A percentile compares a stretch with the other conserved stretches of the same genome.
Evolutionary conservation across 2,888 invertebrate genomes (phyloP).

Genomic region (Agriopis marginaria): DNA sequence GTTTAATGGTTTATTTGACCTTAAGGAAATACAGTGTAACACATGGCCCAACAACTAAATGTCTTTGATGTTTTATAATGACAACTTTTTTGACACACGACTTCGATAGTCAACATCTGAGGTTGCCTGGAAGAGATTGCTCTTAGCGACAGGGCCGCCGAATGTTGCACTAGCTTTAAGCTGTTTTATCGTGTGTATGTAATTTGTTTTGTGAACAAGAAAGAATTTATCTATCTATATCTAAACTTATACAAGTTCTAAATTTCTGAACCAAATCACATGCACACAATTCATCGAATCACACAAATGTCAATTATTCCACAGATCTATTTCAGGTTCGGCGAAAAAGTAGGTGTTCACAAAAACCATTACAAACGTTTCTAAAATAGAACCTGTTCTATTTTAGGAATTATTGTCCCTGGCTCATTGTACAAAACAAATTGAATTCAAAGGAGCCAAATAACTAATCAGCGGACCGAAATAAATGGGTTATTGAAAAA

Average conservation of each 20-base stretch:
- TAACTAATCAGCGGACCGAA: conserved; percentile 12
- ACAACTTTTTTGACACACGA: neutral
- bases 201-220: too few species aligned
- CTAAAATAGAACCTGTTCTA: conserved; percentile 5
- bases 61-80: conserved; percentile 9
- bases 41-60: conserved; percentile 14
- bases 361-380: conserved; percentile 5
- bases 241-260: too few species aligned
- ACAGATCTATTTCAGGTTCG: neutral
- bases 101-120: neutral
- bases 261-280: neutral
- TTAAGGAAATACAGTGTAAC: conserved; percentile 9
- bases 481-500: conserved; percentile 11
- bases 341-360: neutral
- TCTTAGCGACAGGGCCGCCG: too few species aligned
- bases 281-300: neutral
- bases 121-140: too few species aligned
- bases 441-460: conserved; percentile 13
- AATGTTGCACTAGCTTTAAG: too few species aligned
- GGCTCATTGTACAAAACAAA: conserved; percentile 9
- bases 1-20: conserved; percentile 22
- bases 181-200: too few species aligned
- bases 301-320: neutral
- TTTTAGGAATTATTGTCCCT: too few species aligned
- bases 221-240: too few species aligned